A percentile compares a stretch with the other conserved stretches of the same genome.
Conservation (phyloP, 2,888 invertebrate genomes). For the Rhabditoides inermis region DNA sequence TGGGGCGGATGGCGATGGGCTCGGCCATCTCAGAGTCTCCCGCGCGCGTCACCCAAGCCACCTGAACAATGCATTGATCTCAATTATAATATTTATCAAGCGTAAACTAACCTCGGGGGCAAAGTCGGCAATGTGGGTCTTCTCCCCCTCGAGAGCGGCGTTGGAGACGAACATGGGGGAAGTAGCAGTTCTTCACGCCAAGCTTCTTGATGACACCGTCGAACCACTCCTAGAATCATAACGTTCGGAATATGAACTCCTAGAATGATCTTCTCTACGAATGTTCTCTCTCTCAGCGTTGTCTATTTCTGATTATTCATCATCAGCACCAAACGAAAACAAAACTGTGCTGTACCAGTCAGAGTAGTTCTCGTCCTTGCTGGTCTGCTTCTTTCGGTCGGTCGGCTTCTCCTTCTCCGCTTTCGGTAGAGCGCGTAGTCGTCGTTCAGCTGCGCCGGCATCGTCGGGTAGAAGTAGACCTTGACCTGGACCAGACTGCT, state of each 20-base stretch:
- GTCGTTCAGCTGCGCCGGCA: no score
- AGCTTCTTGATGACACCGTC: constrained; percentile 61
- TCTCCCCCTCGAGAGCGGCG: constrained; percentile 83
- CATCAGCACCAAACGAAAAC: no score
- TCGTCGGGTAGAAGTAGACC: no score
- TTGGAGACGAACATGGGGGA: constrained; percentile 95
- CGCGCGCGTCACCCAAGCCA: constrained; percentile 85
- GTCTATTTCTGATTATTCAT: no score
- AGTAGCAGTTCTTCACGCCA: constrained; percentile 92
- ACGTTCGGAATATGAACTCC: no score
- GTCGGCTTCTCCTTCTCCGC: no score
- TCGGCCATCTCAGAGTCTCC: constrained; percentile 89
- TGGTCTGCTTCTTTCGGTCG: constrained; percentile 86
- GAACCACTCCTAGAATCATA: constrained; percentile 34
- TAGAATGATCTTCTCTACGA: no score
- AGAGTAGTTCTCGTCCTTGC: constrained; percentile 79
- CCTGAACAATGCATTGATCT: constrained; percentile 58
- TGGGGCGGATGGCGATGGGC: constrained; percentile 92
- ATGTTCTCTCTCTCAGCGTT: constrained; percentile 56
- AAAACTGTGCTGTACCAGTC: constrained; percentile 82
- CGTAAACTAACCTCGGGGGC: constrained; percentile 80
- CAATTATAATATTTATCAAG: no score
- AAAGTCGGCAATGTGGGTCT: constrained; percentile 93
- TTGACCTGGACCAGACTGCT: no score
- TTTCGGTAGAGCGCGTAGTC: no score